phyloP scores from a whole-genome alignment of 2,888 invertebrate species.

The Timema podura region DNA sequence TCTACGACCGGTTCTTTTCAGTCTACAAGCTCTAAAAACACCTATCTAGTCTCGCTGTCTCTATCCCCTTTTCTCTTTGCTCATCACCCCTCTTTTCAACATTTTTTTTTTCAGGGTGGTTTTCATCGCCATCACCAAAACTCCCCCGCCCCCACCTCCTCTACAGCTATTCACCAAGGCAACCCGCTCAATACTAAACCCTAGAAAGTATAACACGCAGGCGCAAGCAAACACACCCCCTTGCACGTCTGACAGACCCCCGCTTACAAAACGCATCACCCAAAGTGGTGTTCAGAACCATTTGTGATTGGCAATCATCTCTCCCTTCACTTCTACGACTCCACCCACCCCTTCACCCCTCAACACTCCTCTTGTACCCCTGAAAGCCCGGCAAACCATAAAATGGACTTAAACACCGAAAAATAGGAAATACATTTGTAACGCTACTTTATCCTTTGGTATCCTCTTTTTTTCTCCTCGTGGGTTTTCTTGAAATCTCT shows the following conservation, averaged over 20 bases:
- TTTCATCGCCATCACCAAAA: constrained; percentile 18
- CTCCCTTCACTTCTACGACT: constrained; percentile 21
- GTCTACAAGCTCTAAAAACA: too few species aligned
- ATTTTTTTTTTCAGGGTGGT: not conserved
- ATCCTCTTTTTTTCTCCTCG: too few species aligned
- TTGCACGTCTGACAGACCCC: not conserved
- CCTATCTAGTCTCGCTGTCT: not conserved
- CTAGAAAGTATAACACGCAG: constrained; percentile 16
- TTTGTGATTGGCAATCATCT: constrained; percentile 32
- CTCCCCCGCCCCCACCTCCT: not conserved
- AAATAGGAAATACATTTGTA: too few species aligned
- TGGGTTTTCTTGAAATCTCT: too few species aligned
- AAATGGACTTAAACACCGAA: too few species aligned
- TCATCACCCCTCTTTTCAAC: constrained; percentile 7
- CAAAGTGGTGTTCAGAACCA: constrained; percentile 26
- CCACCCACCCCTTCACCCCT: constrained; percentile 16
- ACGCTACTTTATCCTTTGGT: too few species aligned
- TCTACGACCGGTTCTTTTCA: too few species aligned
- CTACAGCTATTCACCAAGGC: not conserved
- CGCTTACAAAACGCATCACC: constrained; percentile 26
- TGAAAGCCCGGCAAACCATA: not conserved
- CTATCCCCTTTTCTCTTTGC: constrained; percentile 6
- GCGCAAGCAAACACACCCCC: constrained; percentile 7
- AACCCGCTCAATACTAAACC: constrained; percentile 24
- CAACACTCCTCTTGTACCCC: not conserved